Base-by-base conservation (phyloP, 2,888 invertebrate genomes). In the Aethes cnicana region DNA sequence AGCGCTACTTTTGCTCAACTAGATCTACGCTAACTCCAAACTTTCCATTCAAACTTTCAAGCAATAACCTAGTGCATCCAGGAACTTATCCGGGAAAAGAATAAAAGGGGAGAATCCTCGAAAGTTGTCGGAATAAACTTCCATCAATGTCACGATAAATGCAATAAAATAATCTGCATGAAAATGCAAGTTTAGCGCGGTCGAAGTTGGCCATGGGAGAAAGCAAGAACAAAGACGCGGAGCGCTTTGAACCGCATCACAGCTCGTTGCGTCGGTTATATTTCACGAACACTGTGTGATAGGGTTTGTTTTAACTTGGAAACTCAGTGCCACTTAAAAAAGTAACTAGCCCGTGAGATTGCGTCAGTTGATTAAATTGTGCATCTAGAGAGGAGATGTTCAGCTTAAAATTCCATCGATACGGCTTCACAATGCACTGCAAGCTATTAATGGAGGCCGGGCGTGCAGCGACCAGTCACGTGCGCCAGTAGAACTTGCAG, bases 11-110 rank as follows among this genome's bases (percentile, higher is more conserved):
- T 12, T 37, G 20, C 26, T 11, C 42, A 28, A 50, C 50, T 20
- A 52, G 44, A 44, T 37, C 50, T 39, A 52, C 46, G 39, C 44
- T 39, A 46, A 52, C 52, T 44, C 33, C 20, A 39, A 52, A 52
- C 46, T 52, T 52, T 39, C n/a, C 32, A 46, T 46, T 33, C 44
- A 39, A 52, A 52, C 52, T 52, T 46, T 46, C 39, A 46, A 52
- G 52, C 52, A 52, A 52, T 52, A 52, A 52, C 46, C 52, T 39
- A 52, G 52, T 52, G 44, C 44, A 52, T 52, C 52, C 46, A 36
- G 12, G 25, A 50, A 52, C 52, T 52, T 52, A 46, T 52, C 12
- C 52, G 26, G 7, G 44, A 46, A 46, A 44, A 28, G 30, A 44
- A 46, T 39, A 46, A 52, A 46, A 52, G 44, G 32, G 32, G 52